Percentiles rank a stretch among this genome's conserved stretches.
phyloP scores from a whole-genome alignment of 2,113 vertebrate species.

The Peromyscus maniculatus region DNA sequence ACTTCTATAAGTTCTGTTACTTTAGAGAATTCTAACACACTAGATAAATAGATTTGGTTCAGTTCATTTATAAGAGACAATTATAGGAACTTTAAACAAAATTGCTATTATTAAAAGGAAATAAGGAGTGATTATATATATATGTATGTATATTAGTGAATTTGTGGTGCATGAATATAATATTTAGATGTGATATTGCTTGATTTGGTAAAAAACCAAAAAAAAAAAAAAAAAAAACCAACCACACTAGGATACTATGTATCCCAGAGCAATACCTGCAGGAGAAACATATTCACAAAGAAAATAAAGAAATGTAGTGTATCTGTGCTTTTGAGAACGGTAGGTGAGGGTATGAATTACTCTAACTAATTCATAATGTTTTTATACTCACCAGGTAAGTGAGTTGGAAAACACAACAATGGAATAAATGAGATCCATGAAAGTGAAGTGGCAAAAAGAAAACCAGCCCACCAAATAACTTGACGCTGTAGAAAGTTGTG shows the following conservation, averaged over 20 bases:
- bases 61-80: conserved; percentile 12
- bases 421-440: conserved; percentile 87
- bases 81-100: not conserved
- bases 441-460: conserved; percentile 80
- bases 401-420: conserved; percentile 87
- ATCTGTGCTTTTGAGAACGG: not conserved
- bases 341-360: too few species aligned
- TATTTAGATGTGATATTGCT: not conserved
- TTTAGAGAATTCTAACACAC: not conserved
- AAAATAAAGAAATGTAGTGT: not conserved
- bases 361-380: conserved; percentile 30
- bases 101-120: not conserved
- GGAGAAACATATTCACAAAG: not conserved
- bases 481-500: conserved; percentile 75
- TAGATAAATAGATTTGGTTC: not conserved
- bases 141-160: not conserved
- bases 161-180: conserved; percentile 7
- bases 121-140: not conserved
- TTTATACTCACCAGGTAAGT: conserved; percentile 85
- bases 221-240: not conserved
- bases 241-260: not conserved
- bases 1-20: not conserved
- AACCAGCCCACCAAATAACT: conserved; percentile 87
- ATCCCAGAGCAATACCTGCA: not conserved
- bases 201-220: not conserved